Evolutionary conservation across 30 jellyfish, hydroid and myxozoan genomes (phyloP), one percentile per base, ranked within the genome.

Genomic region (Morbakka virulenta): DNA sequence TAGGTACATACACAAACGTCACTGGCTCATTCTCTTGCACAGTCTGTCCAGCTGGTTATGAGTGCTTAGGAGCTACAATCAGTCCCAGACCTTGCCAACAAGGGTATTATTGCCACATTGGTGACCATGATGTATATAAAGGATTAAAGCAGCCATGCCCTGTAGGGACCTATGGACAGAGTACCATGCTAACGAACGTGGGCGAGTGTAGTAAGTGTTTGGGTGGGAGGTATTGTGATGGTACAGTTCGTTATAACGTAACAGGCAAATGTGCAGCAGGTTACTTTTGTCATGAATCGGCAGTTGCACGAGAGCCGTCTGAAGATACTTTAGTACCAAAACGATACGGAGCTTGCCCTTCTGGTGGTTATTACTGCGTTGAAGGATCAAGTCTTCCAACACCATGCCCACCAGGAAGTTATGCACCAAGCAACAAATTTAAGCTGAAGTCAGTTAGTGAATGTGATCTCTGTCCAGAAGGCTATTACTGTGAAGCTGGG

Each of bases 241-340:
- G 84, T 14, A 32, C 62, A 4, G 71, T 69, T 1, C 36, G 67
- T 14, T 57, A 62, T 61, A 77, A 63, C 50, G 88, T 87, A n/a
- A 77, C 97, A 41, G 99, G 99, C 36, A 72, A 64, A 22, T 93
- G 99, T 70, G 94, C 81, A 17, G 97, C 99, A 26, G 99, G 99
- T 23, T 86, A 73, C 34, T 93, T 85, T 78, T 93, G 99, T 75
- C 23, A 87, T 68, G 87, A 79, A 52, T 73, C 76, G 31, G 80
- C 97, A 4, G 30, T 32, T 13, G 27, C 87, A 22, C 14, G 25
- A 17, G 83, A 72, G 4, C 97, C 99, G 1, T 80, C 63, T 4
- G 96, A 80, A 4, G 96, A 86, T 52, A 71, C 74, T 50, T 63
- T n/a, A 35, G 69, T 27, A 27, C 89, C 90, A 2, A 66, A 80